Conservation (phyloP, 2,888 invertebrate genomes). For the Zele albiditarsus region DNA sequence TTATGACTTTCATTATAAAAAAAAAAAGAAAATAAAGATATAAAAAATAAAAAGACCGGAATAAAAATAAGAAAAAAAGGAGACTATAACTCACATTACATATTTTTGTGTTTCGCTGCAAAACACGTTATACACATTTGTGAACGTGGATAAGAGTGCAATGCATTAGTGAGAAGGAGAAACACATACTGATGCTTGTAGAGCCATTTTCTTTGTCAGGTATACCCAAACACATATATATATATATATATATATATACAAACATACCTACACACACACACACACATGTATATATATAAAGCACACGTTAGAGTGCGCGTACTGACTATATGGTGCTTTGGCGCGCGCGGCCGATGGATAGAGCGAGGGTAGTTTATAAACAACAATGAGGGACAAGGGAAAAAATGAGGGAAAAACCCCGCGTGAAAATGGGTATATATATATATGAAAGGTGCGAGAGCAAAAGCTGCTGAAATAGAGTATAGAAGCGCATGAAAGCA, state of each 20-base stretch:
- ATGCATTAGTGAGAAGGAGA: slow-evolving; percentile 1
- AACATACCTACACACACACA: not conserved
- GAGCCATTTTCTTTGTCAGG: not conserved
- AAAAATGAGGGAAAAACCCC: slow-evolving; percentile 15
- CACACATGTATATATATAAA: slow-evolving; percentile 1
- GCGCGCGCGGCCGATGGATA: slow-evolving; percentile 17
- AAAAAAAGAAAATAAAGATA: not conserved
- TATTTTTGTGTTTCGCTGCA: not conserved
- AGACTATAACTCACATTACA: slow-evolving; percentile 8
- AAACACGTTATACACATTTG: slow-evolving; percentile 5
- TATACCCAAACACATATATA: not conserved
- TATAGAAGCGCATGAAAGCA: slow-evolving; percentile 44
- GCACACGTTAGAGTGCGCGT: not conserved
- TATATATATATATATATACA: not conserved
- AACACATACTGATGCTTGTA: not conserved
- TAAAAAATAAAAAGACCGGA: not conserved
- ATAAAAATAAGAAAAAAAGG: slow-evolving; percentile 2
- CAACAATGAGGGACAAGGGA: slow-evolving; percentile 29
- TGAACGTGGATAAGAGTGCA: slow-evolving; percentile 2
- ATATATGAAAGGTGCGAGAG: slow-evolving; percentile 42
- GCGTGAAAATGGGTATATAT: slow-evolving; percentile 28
- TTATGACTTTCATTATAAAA: not conserved
- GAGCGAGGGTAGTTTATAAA: slow-evolving; percentile 45
- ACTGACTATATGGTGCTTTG: slow-evolving; percentile 3
- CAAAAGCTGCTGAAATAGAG: slow-evolving; percentile 35